Evolutionary conservation across 2,888 invertebrate species (phyloP), one percentile per base, ranked within the genome.

Genomic region (Papilio elwesi): DNA sequence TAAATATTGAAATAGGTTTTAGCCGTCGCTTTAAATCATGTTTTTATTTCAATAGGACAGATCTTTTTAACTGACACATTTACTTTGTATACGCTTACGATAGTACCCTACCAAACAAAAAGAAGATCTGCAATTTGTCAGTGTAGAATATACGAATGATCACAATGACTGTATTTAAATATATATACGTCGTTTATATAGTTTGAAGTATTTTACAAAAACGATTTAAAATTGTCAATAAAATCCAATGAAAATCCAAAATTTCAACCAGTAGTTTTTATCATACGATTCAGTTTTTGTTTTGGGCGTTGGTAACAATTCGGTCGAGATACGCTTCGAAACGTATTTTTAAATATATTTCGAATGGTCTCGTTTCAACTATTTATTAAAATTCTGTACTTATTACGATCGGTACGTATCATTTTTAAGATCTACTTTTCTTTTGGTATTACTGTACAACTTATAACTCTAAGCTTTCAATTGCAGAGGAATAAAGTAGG

Each of bases 1-100:
- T 90, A 91, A 92, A 92, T 92, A 92, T 88, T 85, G 85, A 84
- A 86, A 90, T 89, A 85, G 87, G 81, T 78, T 73, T 74, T 62
- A 68, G 74, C 77, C 80, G 77, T 80, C 80, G 36, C 12, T 55
- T n/a, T 80, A 80, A 80, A 81, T 66, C 53, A 81, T 67, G 80
- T 75, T 49, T 47, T 67, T 67, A 12, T 67, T n/a, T 13, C 67
- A 26, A 6, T 68, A 12, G 1, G 0, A 15, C 51, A 51, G n/a
- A 47, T 52, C 4, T 36, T 48, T 63, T 47, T 63, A 15, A 16
- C 6, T 3, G 38, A 38, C 9, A 59, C 13, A 38, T 57, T 59
- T 43, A 9, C 43, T 9, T 43, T 43, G 43, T 43, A 9, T 43
- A 43, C 43, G 9, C 8, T 43, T 9, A n/a, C n/a, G n/a, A n/a